Base-by-base conservation (phyloP, 2,888 invertebrate genomes). In the Euphydryas editha region DNA sequence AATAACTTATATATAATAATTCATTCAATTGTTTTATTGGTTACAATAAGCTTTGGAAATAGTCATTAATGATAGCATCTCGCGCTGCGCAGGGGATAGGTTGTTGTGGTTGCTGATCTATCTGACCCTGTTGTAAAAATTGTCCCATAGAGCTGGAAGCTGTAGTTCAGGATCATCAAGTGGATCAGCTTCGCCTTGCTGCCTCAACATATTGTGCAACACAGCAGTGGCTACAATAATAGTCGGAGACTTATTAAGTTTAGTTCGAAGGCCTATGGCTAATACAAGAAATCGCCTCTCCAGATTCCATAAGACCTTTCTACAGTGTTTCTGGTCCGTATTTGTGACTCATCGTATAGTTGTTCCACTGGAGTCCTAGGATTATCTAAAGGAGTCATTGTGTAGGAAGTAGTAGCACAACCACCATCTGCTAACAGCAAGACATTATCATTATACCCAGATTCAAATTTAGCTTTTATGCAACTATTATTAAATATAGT, bases 41-140 rank as follows among this genome's bases (percentile, higher is more conserved):
- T 44, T 44, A 44, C 15, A n/a, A 13, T 44, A 44, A 44, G 15
- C 44, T 44, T 44, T 44, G 44, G 44, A 44, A 44, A 44, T 44
- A 44, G 15, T 44, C 44, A 10, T 15, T 44, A n/a, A 44, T 44
- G 10, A 39, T 10, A 15, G 39, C 39, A 39, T 39, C 39, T 15
- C 44, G 44, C 15, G 44, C 10, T 13, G 44, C 44, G 15, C 15
- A 13, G 10, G 44, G 13, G 6, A 44, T 15, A 2, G n/a, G 10
- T 15, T 13, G 15, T 44, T 44, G 44, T 44, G 44, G 17, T 10
- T 15, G 44, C 10, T 44, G 17, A 44, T 44, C 44, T 15, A 44
- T 44, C 15, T 44, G 44, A 6, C 44, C 44, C 44, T 44, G 44
- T 15, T 15, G 10, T 44, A 44, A 13, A 13, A 44, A n/a, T 44